A percentile compares a stretch with the other conserved stretches of the same genome.
phyloP scores from a whole-genome alignment of 1,140 invertebrate species.

The Pantala flavescens region DNA sequence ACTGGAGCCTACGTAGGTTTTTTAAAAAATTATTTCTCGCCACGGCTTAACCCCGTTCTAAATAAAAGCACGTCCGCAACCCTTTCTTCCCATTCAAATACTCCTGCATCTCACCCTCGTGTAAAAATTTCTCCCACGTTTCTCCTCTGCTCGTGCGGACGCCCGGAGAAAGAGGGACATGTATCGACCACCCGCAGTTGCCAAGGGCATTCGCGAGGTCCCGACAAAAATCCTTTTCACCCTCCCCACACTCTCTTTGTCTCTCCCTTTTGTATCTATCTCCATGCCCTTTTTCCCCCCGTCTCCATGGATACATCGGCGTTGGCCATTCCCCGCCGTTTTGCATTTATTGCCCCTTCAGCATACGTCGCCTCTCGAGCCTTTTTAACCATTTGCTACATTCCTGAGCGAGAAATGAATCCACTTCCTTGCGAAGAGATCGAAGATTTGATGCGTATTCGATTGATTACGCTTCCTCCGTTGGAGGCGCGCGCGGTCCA shows the following conservation, averaged over 20 bases:
- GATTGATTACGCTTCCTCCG: not conserved
- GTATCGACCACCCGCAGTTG: slow-evolving; percentile 1
- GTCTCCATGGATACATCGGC: not conserved
- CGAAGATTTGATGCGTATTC: not conserved
- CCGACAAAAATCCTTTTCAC: not conserved
- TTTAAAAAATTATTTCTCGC: too few relatives aligned
- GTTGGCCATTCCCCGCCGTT: not conserved
- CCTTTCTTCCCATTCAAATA: too few relatives aligned
- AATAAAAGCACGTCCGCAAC: too few relatives aligned
- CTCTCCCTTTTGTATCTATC: too few relatives aligned
- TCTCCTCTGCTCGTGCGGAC: not conserved
- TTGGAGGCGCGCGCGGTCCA: too few relatives aligned
- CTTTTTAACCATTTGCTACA: too few relatives aligned
- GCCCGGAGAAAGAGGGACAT: not conserved
- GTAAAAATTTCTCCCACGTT: not conserved
- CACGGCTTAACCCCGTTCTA: too few relatives aligned
- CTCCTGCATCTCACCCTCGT: not conserved
- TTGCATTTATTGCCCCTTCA: not conserved
- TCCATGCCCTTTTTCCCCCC: not conserved
- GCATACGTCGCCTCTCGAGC: not conserved
- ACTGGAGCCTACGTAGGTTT: too few relatives aligned
- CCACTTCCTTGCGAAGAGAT: not conserved
- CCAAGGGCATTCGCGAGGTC: not conserved
- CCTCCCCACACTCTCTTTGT: too few relatives aligned
- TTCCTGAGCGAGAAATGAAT: not conserved